Base-by-base conservation (phyloP, 2,113 vertebrate genomes). In the Athene noctua region DNA sequence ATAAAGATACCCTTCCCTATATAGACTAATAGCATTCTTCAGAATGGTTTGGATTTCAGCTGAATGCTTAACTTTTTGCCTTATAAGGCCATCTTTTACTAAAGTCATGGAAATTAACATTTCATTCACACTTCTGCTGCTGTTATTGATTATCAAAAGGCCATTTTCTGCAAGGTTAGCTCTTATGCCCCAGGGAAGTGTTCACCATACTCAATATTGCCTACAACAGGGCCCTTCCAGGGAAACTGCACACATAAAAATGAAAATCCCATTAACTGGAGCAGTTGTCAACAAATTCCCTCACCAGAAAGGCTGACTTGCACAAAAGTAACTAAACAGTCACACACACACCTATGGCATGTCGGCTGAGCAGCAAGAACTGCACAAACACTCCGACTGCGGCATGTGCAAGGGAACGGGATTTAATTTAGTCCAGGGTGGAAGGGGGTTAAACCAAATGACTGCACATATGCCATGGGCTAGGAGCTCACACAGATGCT, bases 61-160 rank as follows among this genome's bases (percentile, higher is more conserved):
- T 59, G 26, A 86, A 92, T 67, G 51, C 78, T 87, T 81, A 23
- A 51, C 30, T 82, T 87, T 78, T 91, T 88, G 62, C 73, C 25
- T 72, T 78, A 57, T 52, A 85, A 59, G 23, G 46, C 68, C 36
- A 65, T 40, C 65, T 85, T 94, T 91, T 93, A 44, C 52, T 82
- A 94, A 91, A 91, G 83, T 67, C 72, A 89, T 54, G 78, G 73
- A 73, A 95, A 91, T 97, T 90, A 97, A 84, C 92, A 94, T 81
- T 61, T 94, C 81, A 82, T 44, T 97, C 6, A 3, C 88, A 89
- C 87, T 95, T 92, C 86, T 84, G 87, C 83, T 93, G 88, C 81
- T 92, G 77, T 82, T 79, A 17, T 52, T 94, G 77, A 89, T 90
- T 62, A 67, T 71, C n/a, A 70, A 62, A 94, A 90, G 71, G 67